Conservation (phyloP, 2,797 vertebrate species). For the Echeneis naucrates region DNA sequence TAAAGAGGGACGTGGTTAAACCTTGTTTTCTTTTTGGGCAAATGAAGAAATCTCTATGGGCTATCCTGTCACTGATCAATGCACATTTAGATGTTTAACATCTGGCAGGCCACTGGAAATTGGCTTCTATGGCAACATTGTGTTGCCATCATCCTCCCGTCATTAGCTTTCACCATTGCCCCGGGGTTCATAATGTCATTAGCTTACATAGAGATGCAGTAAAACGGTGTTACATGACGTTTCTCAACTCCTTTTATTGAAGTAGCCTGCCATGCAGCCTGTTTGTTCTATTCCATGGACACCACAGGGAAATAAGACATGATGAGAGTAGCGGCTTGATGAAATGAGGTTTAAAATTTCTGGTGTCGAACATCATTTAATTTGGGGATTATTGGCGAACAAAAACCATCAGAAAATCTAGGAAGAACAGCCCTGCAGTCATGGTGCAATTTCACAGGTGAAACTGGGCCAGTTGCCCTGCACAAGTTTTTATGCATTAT, state of each 20-base stretch:
- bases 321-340: slow-evolving; percentile 90
- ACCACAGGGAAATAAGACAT: slow-evolving; percentile 97
- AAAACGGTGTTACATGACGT: slow-evolving; percentile 89
- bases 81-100: slow-evolving; percentile 95
- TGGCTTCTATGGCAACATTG: slow-evolving; percentile 95
- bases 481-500: slow-evolving; percentile 44
- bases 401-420: slow-evolving; percentile 90
- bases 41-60: slow-evolving; percentile 86
- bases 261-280: slow-evolving; percentile 90
- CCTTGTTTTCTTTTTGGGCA: slow-evolving; percentile 73
- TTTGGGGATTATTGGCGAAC: slow-evolving; percentile 94
- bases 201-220: slow-evolving; percentile 67
- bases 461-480: slow-evolving; percentile 85
- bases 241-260: slow-evolving; percentile 93
- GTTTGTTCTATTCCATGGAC: slow-evolving; percentile 96
- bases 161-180: slow-evolving; percentile 90
- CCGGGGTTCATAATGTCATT: slow-evolving; percentile 88
- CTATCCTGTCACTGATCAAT: slow-evolving; percentile 96
- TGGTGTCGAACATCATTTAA: slow-evolving; percentile 94
- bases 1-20: slow-evolving; percentile 70
- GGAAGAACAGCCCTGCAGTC: slow-evolving; percentile 87
- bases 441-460: slow-evolving; percentile 91
- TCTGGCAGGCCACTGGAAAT: slow-evolving; percentile 98
- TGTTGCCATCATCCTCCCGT: slow-evolving; percentile 95
- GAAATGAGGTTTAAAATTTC: slow-evolving; percentile 86